Conservation (phyloP, 2,797 vertebrate species). For the Aeoliscus strigatus region DNA sequence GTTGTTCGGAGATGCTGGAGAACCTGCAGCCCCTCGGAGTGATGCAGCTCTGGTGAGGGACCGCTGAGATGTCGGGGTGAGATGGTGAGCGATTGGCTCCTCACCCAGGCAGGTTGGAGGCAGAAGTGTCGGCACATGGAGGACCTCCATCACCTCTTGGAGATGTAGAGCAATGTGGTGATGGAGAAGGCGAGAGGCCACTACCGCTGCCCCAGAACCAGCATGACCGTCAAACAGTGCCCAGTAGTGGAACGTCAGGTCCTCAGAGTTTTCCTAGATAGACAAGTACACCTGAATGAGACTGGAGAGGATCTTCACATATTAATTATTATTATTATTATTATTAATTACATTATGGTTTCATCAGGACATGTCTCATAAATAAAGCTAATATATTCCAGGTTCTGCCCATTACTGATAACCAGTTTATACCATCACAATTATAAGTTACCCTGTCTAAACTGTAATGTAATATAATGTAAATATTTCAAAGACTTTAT, state of each 20-base stretch:
- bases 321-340: too few species aligned
- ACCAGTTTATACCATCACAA: too few species aligned
- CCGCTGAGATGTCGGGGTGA: conserved; percentile 69
- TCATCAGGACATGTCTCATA: too few species aligned
- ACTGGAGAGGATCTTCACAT: too few species aligned
- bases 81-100: conserved; percentile 76
- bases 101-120: conserved; percentile 90
- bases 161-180: conserved; percentile 89
- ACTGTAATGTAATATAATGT: too few species aligned
- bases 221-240: conserved; percentile 94
- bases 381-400: too few species aligned
- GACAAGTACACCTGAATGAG: too few species aligned
- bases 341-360: too few species aligned
- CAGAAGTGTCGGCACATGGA: conserved; percentile 76
- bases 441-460: too few species aligned
- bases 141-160: conserved; percentile 87
- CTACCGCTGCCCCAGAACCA: conserved; percentile 87
- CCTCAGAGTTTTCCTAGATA: conserved; percentile 75
- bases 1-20: conserved; percentile 84
- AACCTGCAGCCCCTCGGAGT: conserved; percentile 82
- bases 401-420: too few species aligned
- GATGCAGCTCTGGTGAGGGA: conserved; percentile 87
- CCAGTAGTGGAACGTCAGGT: conserved; percentile 91
- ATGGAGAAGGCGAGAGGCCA: conserved; percentile 87
- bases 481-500: too few species aligned